Evolutionary conservation across 2,113 vertebrate species (phyloP).

Genomic region (Astatotilapia flaviijosephi): DNA sequence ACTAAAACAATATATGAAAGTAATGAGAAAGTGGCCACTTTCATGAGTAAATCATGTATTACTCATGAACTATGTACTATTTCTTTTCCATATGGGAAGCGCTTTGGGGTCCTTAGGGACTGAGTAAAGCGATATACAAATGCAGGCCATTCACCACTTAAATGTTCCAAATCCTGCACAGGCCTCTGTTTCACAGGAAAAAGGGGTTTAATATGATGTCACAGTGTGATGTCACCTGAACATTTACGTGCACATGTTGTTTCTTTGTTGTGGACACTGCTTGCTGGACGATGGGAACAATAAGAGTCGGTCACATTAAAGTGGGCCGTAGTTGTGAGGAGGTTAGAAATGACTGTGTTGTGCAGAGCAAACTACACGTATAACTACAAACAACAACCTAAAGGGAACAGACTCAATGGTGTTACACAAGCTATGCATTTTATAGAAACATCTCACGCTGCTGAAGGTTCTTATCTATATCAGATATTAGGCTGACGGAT

Average conservation of each 20-base stretch:
- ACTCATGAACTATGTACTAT: too few species aligned
- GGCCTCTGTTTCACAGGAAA: background rate
- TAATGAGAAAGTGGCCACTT: too few species aligned
- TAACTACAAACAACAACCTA: background rate
- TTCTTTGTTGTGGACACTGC: background rate
- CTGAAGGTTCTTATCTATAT: background rate
- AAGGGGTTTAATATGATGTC: background rate
- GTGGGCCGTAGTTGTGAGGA: background rate
- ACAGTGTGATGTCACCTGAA: background rate
- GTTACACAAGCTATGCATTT: background rate
- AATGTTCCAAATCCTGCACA: background rate
- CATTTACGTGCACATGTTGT: background rate
- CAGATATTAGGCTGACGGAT: background rate
- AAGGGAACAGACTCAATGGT: background rate
- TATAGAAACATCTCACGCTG: background rate
- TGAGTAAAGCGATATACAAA: rapidly evolving
- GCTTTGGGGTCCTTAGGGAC: rapidly evolving
- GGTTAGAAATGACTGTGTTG: background rate
- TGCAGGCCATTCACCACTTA: rapidly evolving
- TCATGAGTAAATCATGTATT: too few species aligned
- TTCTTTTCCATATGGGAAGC: background rate
- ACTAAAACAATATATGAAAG: too few species aligned
- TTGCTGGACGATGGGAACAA: background rate
- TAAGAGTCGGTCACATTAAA: background rate
- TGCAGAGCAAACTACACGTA: background rate